These are phyloP conservation scores for Drosophila leontia DNA, from an alignment of 1,140 invertebrate species.

Conservation along the genomic window DNA sequence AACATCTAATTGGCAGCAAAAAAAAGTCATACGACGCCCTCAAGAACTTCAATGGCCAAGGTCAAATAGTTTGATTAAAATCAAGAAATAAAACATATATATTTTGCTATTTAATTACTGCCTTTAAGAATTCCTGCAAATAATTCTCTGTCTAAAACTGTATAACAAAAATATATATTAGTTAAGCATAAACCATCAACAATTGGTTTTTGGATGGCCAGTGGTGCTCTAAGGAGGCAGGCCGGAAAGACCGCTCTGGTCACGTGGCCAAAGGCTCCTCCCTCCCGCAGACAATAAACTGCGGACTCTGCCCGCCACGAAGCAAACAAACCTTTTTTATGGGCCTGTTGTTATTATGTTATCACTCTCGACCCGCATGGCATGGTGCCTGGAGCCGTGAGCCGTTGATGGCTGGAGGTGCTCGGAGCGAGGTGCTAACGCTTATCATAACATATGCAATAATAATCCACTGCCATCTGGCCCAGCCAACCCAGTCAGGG, in stretches of 20 bases:
- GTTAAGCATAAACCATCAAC: constrained; percentile 7
- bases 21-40: neutral
- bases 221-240: neutral
- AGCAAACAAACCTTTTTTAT: constrained; percentile 70
- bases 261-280: neutral
- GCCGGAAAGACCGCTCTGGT: neutral
- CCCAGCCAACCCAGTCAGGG: constrained; percentile 9
- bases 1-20: constrained; percentile 4
- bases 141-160: neutral
- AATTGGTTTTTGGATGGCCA: constrained; percentile 1
- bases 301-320: constrained; percentile 27
- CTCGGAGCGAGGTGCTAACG: constrained; percentile 41
- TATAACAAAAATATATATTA: neutral
- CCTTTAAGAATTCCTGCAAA: neutral
- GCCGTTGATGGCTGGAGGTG: constrained; percentile 8
- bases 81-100: no score
- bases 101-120: no score
- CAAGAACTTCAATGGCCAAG: neutral
- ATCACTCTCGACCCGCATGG: constrained; percentile 41
- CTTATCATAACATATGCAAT: constrained; percentile 73
- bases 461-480: constrained; percentile 60
- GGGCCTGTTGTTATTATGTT: constrained; percentile 65
- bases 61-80: neutral
- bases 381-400: neutral
- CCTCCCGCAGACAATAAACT: constrained; percentile 51